Percentiles rank a stretch among this genome's conserved stretches.
Evolutionary conservation across 1,140 invertebrate genomes (phyloP).

Genomic region (Cecropterus lyciades): DNA sequence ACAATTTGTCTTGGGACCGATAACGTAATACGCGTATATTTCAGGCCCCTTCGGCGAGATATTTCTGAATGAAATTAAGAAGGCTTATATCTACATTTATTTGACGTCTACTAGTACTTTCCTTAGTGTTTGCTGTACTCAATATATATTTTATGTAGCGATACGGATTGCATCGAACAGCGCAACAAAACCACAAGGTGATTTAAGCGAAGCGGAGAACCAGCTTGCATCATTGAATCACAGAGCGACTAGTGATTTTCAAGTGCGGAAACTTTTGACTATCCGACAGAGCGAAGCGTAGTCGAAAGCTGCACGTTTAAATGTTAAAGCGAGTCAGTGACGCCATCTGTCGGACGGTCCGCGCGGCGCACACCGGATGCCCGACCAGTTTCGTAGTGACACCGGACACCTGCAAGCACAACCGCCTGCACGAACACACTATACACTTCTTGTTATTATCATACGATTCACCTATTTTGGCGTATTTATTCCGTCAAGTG

Average conservation of each 20-base stretch:
- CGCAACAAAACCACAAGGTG: background rate
- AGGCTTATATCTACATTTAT: constrained; percentile 1
- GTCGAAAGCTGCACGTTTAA: constrained; percentile 39
- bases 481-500: background rate
- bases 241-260: background rate
- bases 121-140: too few relatives aligned
- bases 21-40: constrained; percentile 45
- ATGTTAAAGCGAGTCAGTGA: constrained; percentile 45
- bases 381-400: constrained; percentile 76
- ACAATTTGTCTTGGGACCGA: constrained; percentile 57
- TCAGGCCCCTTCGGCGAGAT: constrained; percentile 17
- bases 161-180: background rate
- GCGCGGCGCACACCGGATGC: constrained; percentile 66
- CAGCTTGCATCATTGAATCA: background rate
- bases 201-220: background rate
- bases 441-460: constrained; percentile 43
- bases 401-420: constrained; percentile 74
- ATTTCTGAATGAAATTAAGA: constrained; percentile 20
- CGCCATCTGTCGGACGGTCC: constrained; percentile 71
- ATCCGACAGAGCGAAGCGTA: background rate
- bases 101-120: background rate
- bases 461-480: constrained; percentile 32
- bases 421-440: constrained; percentile 44
- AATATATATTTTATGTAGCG: too few relatives aligned
- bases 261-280: background rate